phyloP scores from a whole-genome alignment of 2,113 vertebrate genomes.

The Sorex araneus region DNA sequence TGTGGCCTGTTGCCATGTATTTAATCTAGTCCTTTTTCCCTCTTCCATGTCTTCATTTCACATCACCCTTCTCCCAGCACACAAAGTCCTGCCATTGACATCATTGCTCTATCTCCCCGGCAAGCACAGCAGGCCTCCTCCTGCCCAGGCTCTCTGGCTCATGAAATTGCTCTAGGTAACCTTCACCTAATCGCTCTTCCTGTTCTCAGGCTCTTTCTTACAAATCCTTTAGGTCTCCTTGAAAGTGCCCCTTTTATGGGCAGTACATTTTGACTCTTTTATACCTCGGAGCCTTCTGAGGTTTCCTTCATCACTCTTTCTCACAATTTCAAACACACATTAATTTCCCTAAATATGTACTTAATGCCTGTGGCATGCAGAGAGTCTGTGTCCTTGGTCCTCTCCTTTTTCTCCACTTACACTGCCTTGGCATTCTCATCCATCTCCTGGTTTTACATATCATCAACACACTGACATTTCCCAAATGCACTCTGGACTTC shows the following conservation, averaged over 20 bases:
- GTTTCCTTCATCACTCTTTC: background rate
- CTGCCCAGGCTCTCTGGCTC: background rate
- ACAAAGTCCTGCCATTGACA: background rate
- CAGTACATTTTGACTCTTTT: background rate
- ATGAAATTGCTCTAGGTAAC: background rate
- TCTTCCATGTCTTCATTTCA: background rate
- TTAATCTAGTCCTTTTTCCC: background rate
- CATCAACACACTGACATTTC: background rate
- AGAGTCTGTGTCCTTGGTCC: too few species aligned
- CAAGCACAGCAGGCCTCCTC: background rate
- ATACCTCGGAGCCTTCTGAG: background rate
- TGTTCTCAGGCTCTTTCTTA: background rate
- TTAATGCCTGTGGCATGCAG: background rate
- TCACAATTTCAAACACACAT: background rate
- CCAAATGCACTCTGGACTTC: background rate
- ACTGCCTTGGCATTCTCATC: background rate
- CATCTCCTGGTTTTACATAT: background rate
- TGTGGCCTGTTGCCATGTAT: background rate
- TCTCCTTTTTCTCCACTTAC: background rate
- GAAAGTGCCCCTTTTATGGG: background rate
- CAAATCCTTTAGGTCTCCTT: background rate
- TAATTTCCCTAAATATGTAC: background rate
- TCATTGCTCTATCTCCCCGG: background rate
- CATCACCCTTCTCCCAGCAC: background rate
- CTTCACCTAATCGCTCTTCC: background rate